Base-by-base conservation (phyloP, 2,888 invertebrate genomes). In the Julus scandinavius region DNA sequence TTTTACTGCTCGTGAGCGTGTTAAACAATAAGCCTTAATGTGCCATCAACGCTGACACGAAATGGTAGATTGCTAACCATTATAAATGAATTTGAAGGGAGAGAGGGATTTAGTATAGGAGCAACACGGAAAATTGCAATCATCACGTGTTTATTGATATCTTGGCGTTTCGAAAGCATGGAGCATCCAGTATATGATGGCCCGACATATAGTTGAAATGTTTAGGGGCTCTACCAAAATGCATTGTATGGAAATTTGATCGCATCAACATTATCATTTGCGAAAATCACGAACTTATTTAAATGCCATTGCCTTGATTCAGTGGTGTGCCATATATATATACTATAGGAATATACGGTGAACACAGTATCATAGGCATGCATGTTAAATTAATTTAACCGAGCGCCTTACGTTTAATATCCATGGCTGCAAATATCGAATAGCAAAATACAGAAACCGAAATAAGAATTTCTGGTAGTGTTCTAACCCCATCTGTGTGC, bases 61-160 rank as follows among this genome's bases (percentile, higher is more conserved):
- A 72, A 72, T 72, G 72, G 72, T 72, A 29, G 72, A 72, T 72
- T 72, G 72, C 72, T 72, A 72, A 72, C 72, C 72, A 72, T 72
- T 72, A 72, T 29, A 72, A 72, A 72, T 72, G 72, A 72, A 29
- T 72, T 72, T 72, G 29, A 29, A 72, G 72, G n/a, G 20, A 63
- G 17, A 58, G 58, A 20, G 63, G 20, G 63, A 63, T 63, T 63
- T 7, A 17, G 5, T 20, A 20, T 4, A 72, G 72, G 72, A 72
- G 72, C 72, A 29, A n/a, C 72, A 72, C 72, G 72, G 72, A 72
- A 72, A 72, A 72, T 72, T 72, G 72, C n/a, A 72, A 72, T 72
- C 72, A 72, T 72, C 72, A 72, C 72, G 72, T n/a, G 29, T 72
- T 72, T 29, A n/a, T 72, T 6, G 29, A 3, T 72, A n/a, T 20